Conservation (phyloP, 2,113 vertebrate genomes). For the Oncorhynchus tshawytscha region DNA sequence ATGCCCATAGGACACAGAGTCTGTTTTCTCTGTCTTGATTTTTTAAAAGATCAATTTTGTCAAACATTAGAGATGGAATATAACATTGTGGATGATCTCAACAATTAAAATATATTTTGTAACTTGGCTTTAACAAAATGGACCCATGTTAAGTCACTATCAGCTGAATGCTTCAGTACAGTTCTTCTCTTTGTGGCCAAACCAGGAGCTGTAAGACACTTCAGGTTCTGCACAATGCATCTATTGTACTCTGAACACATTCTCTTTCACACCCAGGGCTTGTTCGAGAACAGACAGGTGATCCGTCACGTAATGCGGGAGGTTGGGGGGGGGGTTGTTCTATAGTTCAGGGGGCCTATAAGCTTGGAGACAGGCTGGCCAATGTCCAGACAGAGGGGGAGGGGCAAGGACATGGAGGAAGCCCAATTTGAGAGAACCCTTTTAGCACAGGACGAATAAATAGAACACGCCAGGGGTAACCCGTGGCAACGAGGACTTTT, state of each 20-base stretch:
- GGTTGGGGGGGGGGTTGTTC: not conserved
- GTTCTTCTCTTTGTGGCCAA: not conserved
- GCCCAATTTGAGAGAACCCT: not conserved
- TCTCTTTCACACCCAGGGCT: conserved; percentile 10
- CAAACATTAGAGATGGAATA: too few relatives aligned
- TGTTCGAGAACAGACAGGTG: conserved; percentile 36
- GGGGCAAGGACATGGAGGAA: conserved; percentile 36
- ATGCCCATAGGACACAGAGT: too few relatives aligned
- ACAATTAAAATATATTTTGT: too few relatives aligned
- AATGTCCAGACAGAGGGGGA: conserved; percentile 31
- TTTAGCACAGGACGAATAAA: conserved; percentile 33
- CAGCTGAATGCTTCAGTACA: not conserved
- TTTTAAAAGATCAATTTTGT: too few relatives aligned
- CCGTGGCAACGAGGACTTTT: conserved; percentile 11
- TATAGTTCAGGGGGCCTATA: conserved; percentile 29
- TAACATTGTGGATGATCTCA: too few relatives aligned
- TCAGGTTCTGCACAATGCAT: not conserved
- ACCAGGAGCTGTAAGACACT: not conserved
- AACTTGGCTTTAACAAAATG: too few relatives aligned
- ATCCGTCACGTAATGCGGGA: conserved; percentile 41
- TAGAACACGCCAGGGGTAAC: conserved; percentile 1
- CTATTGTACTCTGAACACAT: not conserved
- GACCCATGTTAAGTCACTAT: not conserved
- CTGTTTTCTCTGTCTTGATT: too few relatives aligned
- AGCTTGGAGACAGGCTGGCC: conserved; percentile 7